Evolutionary conservation across 2,888 invertebrate species (phyloP).

Genomic region (Polydrusus cervinus): DNA sequence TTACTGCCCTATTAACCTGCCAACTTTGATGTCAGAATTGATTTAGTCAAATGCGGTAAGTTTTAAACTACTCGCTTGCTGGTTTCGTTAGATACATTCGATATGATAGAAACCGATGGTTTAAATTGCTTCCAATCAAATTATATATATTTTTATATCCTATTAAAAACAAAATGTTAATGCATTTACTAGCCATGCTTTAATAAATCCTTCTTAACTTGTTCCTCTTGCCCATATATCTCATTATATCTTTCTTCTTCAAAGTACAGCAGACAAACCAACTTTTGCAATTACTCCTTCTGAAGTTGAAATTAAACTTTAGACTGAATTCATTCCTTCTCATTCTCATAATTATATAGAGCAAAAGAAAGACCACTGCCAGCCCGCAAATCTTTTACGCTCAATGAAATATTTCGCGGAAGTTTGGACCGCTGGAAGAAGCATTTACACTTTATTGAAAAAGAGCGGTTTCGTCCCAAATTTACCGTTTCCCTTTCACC

Average conservation of each 20-base stretch:
- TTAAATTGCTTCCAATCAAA: too few relatives aligned
- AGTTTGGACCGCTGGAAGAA: constrained; percentile 61
- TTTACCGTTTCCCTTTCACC: constrained; percentile 68
- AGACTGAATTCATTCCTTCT: constrained; percentile 36
- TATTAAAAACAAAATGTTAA: too few relatives aligned
- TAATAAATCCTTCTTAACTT: background rate
- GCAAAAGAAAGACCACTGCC: constrained; percentile 43
- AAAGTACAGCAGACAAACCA: constrained; percentile 31
- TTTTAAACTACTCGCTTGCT: too few relatives aligned
- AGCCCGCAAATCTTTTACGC: constrained; percentile 53
- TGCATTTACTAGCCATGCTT: too few relatives aligned
- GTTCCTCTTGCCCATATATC: background rate
- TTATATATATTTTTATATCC: too few relatives aligned
- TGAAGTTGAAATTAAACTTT: constrained; percentile 46
- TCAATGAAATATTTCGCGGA: constrained; percentile 59
- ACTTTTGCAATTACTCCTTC: constrained; percentile 46
- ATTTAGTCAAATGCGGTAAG: too few relatives aligned
- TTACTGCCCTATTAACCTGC: too few relatives aligned
- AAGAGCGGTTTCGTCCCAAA: constrained; percentile 65
- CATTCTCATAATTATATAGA: constrained; percentile 48
- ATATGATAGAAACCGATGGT: too few relatives aligned
- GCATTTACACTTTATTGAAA: constrained; percentile 66
- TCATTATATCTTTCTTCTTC: constrained; percentile 14
- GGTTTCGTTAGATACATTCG: too few relatives aligned
- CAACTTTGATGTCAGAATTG: too few relatives aligned